Conservation (phyloP, 2,113 vertebrate genomes). For the Paramormyrops kingsleyae region DNA sequence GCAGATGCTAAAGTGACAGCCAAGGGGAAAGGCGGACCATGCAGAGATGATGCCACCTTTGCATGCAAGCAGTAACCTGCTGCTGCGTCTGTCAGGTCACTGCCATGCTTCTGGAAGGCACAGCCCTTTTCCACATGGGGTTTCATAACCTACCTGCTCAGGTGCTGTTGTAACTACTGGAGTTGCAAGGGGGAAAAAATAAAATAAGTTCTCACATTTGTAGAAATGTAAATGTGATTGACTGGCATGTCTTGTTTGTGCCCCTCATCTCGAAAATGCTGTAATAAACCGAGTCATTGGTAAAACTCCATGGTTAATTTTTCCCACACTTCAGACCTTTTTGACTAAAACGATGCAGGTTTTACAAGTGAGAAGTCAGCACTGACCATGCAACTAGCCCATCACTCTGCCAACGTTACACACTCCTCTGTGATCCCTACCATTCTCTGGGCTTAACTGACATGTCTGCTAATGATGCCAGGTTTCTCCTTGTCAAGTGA, state of each 20-base stretch:
- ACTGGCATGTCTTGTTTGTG: not conserved
- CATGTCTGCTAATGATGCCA: slow-evolving; percentile 32
- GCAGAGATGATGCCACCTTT: slow-evolving; percentile 36
- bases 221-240: not conserved
- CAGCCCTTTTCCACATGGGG: slow-evolving; percentile 4
- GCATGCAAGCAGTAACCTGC: slow-evolving; percentile 41
- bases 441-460: slow-evolving; percentile 27
- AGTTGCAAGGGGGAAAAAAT: slow-evolving; percentile 53
- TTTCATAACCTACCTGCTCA: slow-evolving; percentile 68
- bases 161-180: slow-evolving; percentile 74
- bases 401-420: slow-evolving; percentile 11
- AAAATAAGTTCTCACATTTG: slow-evolving; percentile 29
- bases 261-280: not conserved
- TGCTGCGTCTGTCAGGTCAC: slow-evolving; percentile 7
- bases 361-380: not conserved
- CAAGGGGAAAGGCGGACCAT: slow-evolving; percentile 33
- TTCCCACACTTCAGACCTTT: not conserved
- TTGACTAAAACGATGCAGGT: not conserved
- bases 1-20: not conserved
- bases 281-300: not conserved
- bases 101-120: slow-evolving; percentile 13
- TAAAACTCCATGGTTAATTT: not conserved
- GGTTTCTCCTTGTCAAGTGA: slow-evolving; percentile 31
- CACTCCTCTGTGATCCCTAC: slow-evolving; percentile 24
- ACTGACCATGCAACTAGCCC: slow-evolving; percentile 18